These are phyloP conservation scores for Pardosa pseudoannulata DNA, from an alignment of 2,888 invertebrate genomes.

Conservation along the genomic window DNA sequence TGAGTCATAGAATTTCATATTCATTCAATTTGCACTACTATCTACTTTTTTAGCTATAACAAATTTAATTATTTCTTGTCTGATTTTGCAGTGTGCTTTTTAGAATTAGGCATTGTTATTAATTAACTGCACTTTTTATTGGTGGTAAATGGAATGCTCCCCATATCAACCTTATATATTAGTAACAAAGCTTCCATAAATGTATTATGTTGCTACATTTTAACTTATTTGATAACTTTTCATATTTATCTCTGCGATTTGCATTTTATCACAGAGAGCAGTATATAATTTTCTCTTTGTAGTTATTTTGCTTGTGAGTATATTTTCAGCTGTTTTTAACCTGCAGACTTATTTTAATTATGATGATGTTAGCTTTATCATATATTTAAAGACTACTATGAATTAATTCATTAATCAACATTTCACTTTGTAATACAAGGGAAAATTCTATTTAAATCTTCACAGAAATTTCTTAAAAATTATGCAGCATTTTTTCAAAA, in stretches of 20 bases:
- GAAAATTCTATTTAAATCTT: no score
- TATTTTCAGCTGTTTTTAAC: slow-evolving; percentile 27
- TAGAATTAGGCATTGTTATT: slow-evolving; percentile 61
- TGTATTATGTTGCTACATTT: slow-evolving; percentile 60
- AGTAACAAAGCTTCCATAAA: slow-evolving; percentile 55
- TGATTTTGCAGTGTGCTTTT: slow-evolving; percentile 64
- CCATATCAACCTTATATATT: slow-evolving; percentile 35
- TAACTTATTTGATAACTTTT: slow-evolving; percentile 38
- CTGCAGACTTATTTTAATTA: slow-evolving; percentile 12
- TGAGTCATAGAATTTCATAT: no score
- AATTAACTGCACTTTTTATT: slow-evolving; percentile 66
- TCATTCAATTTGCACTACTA: no score
- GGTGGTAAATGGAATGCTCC: slow-evolving; percentile 62
- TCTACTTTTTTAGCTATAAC: no score
- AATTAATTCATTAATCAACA: no score
- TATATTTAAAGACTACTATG: no score
- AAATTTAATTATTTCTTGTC: not conserved
- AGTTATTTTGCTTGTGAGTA: slow-evolving; percentile 54
- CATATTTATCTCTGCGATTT: slow-evolving; percentile 28
- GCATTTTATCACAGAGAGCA: slow-evolving; percentile 33
- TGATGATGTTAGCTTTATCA: not conserved
- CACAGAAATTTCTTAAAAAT: no score
- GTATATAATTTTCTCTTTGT: slow-evolving; percentile 29
- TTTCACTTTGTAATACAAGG: no score
- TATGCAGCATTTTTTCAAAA: no score